These are phyloP conservation scores for Enteromius radiatus DNA, from an alignment of 2,797 vertebrate species.

Conservation along the genomic window DNA sequence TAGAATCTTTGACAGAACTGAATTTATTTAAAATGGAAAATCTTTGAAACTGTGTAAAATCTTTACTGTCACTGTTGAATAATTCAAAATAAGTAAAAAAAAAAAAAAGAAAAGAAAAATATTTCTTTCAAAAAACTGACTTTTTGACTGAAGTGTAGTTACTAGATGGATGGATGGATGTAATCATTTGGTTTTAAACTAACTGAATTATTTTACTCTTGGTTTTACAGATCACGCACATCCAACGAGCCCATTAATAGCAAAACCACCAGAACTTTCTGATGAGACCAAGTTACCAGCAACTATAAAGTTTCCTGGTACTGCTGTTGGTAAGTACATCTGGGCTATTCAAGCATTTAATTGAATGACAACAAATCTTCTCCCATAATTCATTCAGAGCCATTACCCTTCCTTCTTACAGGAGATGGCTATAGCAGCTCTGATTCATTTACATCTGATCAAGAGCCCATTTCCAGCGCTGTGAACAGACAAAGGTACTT, in stretches of 20 bases:
- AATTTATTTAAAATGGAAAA: no score
- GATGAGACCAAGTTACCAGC: conserved; percentile 90
- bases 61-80: not conserved
- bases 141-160: not conserved
- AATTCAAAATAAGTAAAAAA: not conserved
- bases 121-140: not conserved
- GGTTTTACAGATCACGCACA: conserved; percentile 86
- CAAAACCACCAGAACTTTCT: conserved; percentile 88
- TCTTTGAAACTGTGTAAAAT: not conserved
- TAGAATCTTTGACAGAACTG: no score
- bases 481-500: conserved; percentile 87
- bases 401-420: conserved; percentile 62
- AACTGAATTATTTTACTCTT: not conserved
- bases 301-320: conserved; percentile 91
- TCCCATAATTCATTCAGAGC: not conserved
- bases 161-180: not conserved
- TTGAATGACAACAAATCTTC: not conserved
- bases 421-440: conserved; percentile 98
- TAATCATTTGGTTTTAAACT: not conserved
- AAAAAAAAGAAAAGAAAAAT: no score
- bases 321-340: conserved; percentile 86
- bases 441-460: conserved; percentile 94
- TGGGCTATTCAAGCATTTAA: not conserved
- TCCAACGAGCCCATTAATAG: conserved; percentile 91
- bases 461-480: conserved; percentile 88